These are phyloP conservation scores for Amphipoea lucens DNA, from an alignment of 2,888 invertebrate species.

Conservation along the genomic window DNA sequence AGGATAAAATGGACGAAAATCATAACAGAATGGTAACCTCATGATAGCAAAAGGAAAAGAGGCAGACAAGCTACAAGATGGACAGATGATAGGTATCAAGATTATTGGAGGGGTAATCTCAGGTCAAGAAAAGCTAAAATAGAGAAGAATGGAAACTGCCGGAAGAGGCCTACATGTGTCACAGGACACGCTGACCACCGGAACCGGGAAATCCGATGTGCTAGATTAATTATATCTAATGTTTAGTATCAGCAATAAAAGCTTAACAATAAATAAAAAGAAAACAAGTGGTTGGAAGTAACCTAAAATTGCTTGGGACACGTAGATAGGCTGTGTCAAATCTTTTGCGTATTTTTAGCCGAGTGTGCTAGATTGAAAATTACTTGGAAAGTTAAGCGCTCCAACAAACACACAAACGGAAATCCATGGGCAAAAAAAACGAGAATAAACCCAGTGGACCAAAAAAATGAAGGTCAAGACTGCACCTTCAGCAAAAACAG, in stretches of 20 bases:
- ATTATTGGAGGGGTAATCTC: background rate
- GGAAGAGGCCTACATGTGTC: background rate
- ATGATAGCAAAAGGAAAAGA: background rate
- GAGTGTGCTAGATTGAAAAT: background rate
- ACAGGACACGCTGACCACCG: background rate
- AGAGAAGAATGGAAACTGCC: background rate
- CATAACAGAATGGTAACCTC: background rate
- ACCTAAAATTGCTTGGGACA: background rate
- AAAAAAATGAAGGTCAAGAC: background rate
- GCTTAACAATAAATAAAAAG: background rate
- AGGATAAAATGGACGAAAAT: background rate
- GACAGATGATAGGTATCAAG: background rate
- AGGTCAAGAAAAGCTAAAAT: too few species aligned
- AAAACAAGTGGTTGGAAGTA: background rate
- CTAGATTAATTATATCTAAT: background rate
- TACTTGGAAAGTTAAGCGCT: background rate
- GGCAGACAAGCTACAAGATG: background rate
- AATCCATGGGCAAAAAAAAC: background rate
- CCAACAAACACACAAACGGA: background rate
- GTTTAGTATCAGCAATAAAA: background rate
- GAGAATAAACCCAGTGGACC: background rate
- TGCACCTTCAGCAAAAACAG: background rate
- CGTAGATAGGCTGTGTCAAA: background rate
- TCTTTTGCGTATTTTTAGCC: background rate
- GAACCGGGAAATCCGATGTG: background rate